Evolutionary conservation across 1,140 invertebrate species (phyloP), one percentile per base, ranked within the genome.

Genomic region (Vollenhovia emeryi): DNA sequence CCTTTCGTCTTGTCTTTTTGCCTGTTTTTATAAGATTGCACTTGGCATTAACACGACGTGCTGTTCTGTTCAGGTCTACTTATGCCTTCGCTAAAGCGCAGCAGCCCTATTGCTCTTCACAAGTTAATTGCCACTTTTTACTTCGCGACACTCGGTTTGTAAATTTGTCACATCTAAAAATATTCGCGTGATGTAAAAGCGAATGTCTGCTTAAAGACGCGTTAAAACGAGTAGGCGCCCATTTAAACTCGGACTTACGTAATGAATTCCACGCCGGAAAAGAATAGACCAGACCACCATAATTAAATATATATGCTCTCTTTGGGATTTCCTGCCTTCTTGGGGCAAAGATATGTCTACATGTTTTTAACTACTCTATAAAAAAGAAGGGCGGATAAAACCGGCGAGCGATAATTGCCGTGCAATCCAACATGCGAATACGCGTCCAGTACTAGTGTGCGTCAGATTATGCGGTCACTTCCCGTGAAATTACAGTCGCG

Each of bases 401-500:
- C 27, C 11, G 27, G 9, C 57, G 57, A 24, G n/a, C 9, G 18
- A 40, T 76, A 76, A 76, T 76, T 76, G 74, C 24, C 24, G 55
- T 45, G 24, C 74, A 64, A 76, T 76, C 40, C 11, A 76, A 60
- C 52, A 60, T 57, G 24, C 36, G 40, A 76, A 40, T 75, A 40
- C 36, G 21, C 52, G 36, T 75, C 73, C 59, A 75, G 9, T 59
- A 18, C 24, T 62, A 40, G 57, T 45, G 36, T 75, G n/a, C 21
- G 40, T 62, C 57, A 15, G 57, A 62, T 76, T 76, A 76, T 64
- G 57, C 57, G 74, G 74, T 76, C 74, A 64, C 40, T 76, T 76
- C 24, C 74, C 40, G 74, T 76, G 57, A 76, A 76, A 76, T 76
- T 76, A 76, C 27, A 50, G 50, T 33, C 33, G 33, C 27, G 45